Base-by-base conservation (phyloP, 2,888 invertebrate species). In the Eucera pruinosa region DNA sequence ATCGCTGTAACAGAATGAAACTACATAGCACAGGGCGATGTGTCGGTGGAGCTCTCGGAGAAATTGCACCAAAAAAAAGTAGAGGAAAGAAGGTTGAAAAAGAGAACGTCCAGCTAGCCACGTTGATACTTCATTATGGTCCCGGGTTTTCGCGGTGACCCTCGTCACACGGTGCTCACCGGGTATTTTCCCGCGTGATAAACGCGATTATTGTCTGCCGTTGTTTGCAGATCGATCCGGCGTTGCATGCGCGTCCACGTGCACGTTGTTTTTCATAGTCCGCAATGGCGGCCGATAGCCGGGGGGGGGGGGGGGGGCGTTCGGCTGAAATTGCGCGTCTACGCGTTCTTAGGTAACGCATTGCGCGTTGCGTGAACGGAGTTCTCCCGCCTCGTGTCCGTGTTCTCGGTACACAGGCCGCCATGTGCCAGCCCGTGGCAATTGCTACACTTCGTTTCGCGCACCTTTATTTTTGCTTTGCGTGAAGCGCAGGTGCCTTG, bases 311-410 rank as follows among this genome's bases (percentile, higher is more conserved):
- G 18, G 52, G 15, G 18, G 45, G 41, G 23, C 30, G 60, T 41
- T 30, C 30, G 72, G 58, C 62, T 78, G 78, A 82, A 80, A 84
- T 84, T 80, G 74, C 82, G 66, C 81, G 73, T 78, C 73, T 66
- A 78, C 68, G 84, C 82, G 81, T 86, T 86, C 85, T 87, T 86
- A 85, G 84, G 87, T 88, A 88, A 88, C 84, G 88, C 87, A 83
- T 73, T 61, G 82, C 78, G 74, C 85, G 83, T 83, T 77, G 82
- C 83, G 83, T 83, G 81, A 83, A 83, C 80, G 73, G 78, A 74
- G 80, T 74, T 73, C 45, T 0, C 15, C 36, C 39, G 50, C 41
- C 27, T 43, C 5, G 55, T 23, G 36, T 30, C 20, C 47, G 27
- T 39, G 30, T 39, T 18, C 4, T 15, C 11, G 1, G 4, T 41